A percentile compares a stretch with the other conserved stretches of the same genome.
Evolutionary conservation across 2,888 invertebrate genomes (phyloP).

Genomic region (Zygaena filipendulae): DNA sequence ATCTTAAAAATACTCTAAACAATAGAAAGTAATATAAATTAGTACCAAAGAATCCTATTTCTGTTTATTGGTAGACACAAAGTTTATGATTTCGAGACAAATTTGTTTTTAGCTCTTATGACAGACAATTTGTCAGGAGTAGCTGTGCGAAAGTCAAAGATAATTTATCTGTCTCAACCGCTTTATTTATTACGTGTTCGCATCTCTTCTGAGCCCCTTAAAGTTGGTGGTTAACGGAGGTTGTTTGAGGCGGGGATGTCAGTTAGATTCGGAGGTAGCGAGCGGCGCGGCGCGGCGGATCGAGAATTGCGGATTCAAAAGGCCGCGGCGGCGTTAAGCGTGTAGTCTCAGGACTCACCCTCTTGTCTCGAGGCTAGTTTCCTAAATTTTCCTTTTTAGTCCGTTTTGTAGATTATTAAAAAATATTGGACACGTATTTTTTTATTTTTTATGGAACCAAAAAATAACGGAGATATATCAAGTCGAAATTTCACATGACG

Average conservation of each 20-base stretch:
- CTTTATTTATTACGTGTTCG: conserved; percentile 65
- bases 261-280: conserved; percentile 30
- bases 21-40: too few species aligned
- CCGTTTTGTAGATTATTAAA: too few species aligned
- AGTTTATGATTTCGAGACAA: conserved; percentile 54
- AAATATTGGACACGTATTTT: too few species aligned
- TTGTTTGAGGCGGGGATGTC: conserved; percentile 49
- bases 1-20: too few species aligned
- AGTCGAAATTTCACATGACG: too few species aligned
- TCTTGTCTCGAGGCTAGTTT: too few species aligned
- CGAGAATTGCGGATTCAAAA: conserved; percentile 16
- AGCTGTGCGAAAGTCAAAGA: conserved; percentile 60
- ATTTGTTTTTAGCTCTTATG: conserved; percentile 63
- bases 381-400: too few species aligned
- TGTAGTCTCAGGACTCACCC: too few species aligned
- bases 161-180: conserved; percentile 66
- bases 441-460: too few species aligned
- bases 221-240: conserved; percentile 60
- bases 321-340: too few species aligned
- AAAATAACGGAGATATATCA: too few species aligned
- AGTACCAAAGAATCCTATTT: too few species aligned
- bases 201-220: conserved; percentile 56
- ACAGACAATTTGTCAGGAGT: conserved; percentile 63
- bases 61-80: conserved; percentile 47
- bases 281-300: conserved; percentile 10